Conservation (phyloP, 2,888 invertebrate genomes). For the Apamea anceps region DNA sequence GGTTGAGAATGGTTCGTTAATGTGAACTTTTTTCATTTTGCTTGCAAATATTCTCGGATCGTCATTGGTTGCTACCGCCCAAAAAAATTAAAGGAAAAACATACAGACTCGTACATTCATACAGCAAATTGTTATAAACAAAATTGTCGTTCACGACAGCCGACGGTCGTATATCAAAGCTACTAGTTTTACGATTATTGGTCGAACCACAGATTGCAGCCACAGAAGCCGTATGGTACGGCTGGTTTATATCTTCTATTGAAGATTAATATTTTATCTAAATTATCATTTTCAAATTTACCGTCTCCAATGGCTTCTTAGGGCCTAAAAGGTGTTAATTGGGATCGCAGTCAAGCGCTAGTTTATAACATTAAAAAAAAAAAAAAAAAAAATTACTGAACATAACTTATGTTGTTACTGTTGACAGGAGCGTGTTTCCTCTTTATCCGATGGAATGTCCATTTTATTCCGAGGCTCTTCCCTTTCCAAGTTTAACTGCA, state of each 20-base stretch:
- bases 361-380: too few species aligned
- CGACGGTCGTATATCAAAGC: slow-evolving; percentile 73
- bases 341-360: too few species aligned
- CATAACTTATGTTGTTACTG: background rate
- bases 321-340: background rate
- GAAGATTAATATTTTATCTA: slow-evolving; percentile 17
- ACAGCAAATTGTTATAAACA: slow-evolving; percentile 55
- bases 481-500: background rate
- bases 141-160: slow-evolving; percentile 42
- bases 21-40: background rate
- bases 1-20: background rate
- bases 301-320: background rate
- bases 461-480: background rate
- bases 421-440: background rate
- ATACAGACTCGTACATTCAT: slow-evolving; percentile 16
- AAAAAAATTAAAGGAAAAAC: slow-evolving; percentile 23
- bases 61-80: background rate
- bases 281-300: slow-evolving; percentile 21
- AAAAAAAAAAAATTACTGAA: too few species aligned
- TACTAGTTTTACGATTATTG: slow-evolving; percentile 72
- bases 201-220: slow-evolving; percentile 71
- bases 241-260: slow-evolving; percentile 62
- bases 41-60: background rate
- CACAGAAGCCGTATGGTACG: slow-evolving; percentile 64
- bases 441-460: background rate